phyloP scores from a whole-genome alignment of 2,888 invertebrate genomes.

The Synanthedon myopaeformis region DNA sequence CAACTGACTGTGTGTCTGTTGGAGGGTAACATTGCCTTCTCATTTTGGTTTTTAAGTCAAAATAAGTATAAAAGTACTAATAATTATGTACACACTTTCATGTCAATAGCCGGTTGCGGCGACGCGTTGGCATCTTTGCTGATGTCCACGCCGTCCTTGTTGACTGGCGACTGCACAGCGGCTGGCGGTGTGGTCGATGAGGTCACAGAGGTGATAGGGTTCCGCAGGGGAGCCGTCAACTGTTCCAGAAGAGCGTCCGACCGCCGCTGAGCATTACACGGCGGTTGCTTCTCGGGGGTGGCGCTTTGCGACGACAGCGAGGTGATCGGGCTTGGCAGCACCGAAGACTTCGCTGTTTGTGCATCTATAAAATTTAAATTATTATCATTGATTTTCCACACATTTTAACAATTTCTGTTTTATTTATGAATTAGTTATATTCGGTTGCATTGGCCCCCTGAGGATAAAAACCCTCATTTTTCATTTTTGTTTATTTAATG shows the following conservation, averaged over 20 bases:
- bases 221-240: slow-evolving; percentile 51
- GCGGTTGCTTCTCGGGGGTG: slow-evolving; percentile 44
- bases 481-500: too few relatives aligned
- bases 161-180: slow-evolving; percentile 35
- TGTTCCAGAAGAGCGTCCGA: slow-evolving; percentile 59
- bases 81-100: slow-evolving; percentile 42
- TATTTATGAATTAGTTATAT: too few relatives aligned
- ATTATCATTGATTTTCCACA: too few relatives aligned
- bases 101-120: slow-evolving; percentile 45
- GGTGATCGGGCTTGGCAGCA: slow-evolving; percentile 50
- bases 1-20: too few relatives aligned
- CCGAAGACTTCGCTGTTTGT: slow-evolving; percentile 41
- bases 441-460: too few relatives aligned
- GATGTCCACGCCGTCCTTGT: slow-evolving; percentile 49
- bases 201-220: slow-evolving; percentile 33
- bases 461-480: too few relatives aligned
- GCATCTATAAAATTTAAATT: background rate
- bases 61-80: background rate
- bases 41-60: background rate
- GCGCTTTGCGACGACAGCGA: slow-evolving; percentile 49
- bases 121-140: slow-evolving; percentile 39
- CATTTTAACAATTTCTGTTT: too few relatives aligned
- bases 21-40: background rate
- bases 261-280: slow-evolving; percentile 50
- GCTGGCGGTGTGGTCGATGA: slow-evolving; percentile 24